Evolutionary conservation across 2,113 vertebrate species (phyloP).

Genomic region (Cichladusa arquata): DNA sequence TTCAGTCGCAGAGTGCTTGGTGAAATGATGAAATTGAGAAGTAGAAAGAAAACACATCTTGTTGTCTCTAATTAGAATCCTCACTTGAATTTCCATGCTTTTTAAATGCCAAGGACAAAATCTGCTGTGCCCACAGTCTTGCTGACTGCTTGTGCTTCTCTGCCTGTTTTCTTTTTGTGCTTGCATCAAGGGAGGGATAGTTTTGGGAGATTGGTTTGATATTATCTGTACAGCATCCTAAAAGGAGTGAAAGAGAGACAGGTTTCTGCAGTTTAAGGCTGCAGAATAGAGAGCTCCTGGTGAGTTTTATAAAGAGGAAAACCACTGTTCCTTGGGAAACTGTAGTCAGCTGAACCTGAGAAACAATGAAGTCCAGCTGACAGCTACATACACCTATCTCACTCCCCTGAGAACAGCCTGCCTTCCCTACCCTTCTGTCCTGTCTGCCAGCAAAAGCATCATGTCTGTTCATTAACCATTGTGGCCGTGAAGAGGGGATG

Average conservation of each 20-base stretch:
- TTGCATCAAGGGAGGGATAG: rapidly evolving
- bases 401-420: neutral
- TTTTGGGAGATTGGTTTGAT: neutral
- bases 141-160: neutral
- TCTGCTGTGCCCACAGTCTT: neutral
- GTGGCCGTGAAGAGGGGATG: neutral
- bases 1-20: neutral
- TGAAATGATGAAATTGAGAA: neutral
- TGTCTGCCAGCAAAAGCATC: neutral
- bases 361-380: neutral
- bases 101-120: neutral
- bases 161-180: neutral
- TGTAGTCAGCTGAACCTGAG: neutral
- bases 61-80: neutral
- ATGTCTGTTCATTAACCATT: neutral
- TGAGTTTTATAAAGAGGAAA: neutral
- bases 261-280: neutral
- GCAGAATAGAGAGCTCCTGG: neutral
- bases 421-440: neutral
- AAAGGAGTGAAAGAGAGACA: neutral
- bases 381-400: neutral
- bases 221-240: neutral
- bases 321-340: neutral
- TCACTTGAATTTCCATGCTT: neutral
- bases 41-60: neutral